Percentiles rank a stretch among this genome's conserved stretches.
Evolutionary conservation across 2,888 invertebrate species (phyloP).

Genomic region (Strigamia maritima): DNA sequence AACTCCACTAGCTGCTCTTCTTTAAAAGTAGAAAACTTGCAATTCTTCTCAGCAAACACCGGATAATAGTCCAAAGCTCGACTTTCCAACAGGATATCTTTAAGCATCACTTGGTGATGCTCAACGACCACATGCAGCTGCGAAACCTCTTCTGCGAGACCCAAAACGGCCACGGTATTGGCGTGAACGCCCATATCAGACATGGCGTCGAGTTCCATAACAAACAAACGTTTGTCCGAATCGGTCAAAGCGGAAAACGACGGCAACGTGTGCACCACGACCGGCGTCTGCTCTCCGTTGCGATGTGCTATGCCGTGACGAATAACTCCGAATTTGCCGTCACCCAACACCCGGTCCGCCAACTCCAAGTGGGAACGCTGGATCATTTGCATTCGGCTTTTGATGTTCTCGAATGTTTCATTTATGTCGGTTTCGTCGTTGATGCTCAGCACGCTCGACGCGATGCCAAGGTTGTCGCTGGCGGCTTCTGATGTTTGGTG

Average conservation of each 20-base stretch:
- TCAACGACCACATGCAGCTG: constrained; percentile 69
- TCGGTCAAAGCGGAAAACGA: not conserved
- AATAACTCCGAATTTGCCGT: constrained; percentile 75
- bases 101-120: constrained; percentile 64
- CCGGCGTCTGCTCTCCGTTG: constrained; percentile 59
- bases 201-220: constrained; percentile 70
- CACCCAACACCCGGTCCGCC: constrained; percentile 65
- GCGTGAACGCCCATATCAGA: constrained; percentile 67
- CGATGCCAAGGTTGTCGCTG: constrained; percentile 60
- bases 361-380: constrained; percentile 70
- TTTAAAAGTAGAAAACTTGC: constrained; percentile 58
- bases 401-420: constrained; percentile 71
- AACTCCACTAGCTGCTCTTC: constrained; percentile 65
- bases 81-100: constrained; percentile 65
- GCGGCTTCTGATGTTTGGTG: constrained; percentile 71
- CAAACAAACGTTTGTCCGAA: constrained; percentile 42
- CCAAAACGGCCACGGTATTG: constrained; percentile 69
- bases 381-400: constrained; percentile 70
- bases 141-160: constrained; percentile 70
- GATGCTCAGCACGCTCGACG: constrained; percentile 45
- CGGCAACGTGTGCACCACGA: constrained; percentile 64
- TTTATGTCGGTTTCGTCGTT: constrained; percentile 49
- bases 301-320: constrained; percentile 68
- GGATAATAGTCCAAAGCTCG: constrained; percentile 54
- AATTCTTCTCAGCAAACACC: constrained; percentile 55